Percentiles rank a stretch among this genome's conserved stretches.
phyloP scores from a whole-genome alignment of 2,113 vertebrate species.

The Holacanthus passer region DNA sequence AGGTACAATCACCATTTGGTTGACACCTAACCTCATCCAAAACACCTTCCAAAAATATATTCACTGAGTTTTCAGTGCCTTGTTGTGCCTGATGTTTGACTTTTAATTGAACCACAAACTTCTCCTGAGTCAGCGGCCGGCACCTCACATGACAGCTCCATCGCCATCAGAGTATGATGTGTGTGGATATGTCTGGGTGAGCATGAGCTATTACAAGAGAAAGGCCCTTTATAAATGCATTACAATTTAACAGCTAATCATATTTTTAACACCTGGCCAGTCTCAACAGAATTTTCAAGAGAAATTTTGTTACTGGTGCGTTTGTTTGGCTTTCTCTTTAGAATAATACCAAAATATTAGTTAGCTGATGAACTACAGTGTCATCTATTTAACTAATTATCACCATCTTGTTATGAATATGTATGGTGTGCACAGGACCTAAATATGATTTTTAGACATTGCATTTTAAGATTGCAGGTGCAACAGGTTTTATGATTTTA shows the following conservation, averaged over 20 bases:
- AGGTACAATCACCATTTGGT: slow-evolving; percentile 19
- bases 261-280: background rate
- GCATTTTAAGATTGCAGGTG: background rate
- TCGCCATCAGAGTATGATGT: background rate
- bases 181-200: background rate
- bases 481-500: background rate
- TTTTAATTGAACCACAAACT: background rate
- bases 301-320: background rate
- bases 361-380: background rate
- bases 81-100: background rate
- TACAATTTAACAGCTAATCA: background rate
- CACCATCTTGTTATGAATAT: background rate
- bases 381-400: background rate
- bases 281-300: background rate
- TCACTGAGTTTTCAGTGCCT: no score
- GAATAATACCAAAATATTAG: background rate
- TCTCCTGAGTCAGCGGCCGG: background rate
- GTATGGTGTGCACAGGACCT: background rate
- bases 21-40: background rate
- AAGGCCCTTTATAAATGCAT: slow-evolving; percentile 2
- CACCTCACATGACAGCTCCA: background rate
- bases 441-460: background rate
- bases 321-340: background rate
- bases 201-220: background rate
- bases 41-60: background rate